phyloP scores from a whole-genome alignment of 2,888 invertebrate species.

The Gastracanthus pulcherrimus region DNA sequence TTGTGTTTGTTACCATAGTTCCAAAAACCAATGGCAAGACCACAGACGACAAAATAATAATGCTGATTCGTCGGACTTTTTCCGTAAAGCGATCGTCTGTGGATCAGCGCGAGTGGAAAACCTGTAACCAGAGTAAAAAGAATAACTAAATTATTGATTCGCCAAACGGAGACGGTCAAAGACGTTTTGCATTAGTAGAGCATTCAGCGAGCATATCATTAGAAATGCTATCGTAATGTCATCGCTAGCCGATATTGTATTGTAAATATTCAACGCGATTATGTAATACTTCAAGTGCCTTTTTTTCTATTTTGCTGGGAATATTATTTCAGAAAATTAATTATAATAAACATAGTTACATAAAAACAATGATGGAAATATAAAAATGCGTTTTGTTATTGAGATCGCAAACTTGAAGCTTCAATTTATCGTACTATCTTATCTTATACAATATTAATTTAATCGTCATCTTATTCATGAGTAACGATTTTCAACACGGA shows the following conservation, averaged over 20 bases:
- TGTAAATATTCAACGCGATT: not conserved
- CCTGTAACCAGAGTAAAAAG: constrained; percentile 78
- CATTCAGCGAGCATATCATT: not conserved
- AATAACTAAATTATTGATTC: not conserved
- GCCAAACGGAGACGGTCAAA: not conserved
- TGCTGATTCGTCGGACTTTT: constrained; percentile 82
- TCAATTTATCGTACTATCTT: not conserved
- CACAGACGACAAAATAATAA: constrained; percentile 85
- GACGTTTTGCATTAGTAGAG: not conserved
- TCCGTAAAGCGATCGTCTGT: constrained; percentile 81
- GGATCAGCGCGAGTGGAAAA: constrained; percentile 85
- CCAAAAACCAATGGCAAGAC: constrained; percentile 87
- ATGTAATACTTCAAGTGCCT: not conserved
- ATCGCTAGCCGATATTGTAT: not conserved
- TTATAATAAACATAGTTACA: no score
- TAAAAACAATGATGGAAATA: no score
- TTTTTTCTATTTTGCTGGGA: no score
- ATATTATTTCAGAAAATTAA: no score
- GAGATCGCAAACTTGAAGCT: no score
- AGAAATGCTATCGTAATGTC: not conserved
- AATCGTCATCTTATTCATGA: no score
- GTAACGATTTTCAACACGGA: no score
- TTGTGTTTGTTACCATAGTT: constrained; percentile 95
- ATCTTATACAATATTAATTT: not conserved
- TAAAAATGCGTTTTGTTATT: no score